Evolutionary conservation across 2,888 invertebrate genomes (phyloP).

Genomic region (Hydrotaea diabolus): DNA sequence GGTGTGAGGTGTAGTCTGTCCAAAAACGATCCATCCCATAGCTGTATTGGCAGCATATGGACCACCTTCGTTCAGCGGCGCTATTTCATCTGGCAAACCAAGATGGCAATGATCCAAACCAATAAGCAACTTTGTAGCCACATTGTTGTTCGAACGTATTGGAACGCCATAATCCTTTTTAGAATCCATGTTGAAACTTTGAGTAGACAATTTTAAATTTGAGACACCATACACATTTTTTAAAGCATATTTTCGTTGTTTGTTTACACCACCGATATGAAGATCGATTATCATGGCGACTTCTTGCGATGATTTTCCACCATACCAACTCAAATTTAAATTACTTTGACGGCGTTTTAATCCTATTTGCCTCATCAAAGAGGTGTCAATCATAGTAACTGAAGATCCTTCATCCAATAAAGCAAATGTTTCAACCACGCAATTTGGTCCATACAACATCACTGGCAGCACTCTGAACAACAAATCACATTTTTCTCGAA

Average conservation of each 20-base stretch:
- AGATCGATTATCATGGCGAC: slow-evolving; percentile 14
- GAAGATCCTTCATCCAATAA: slow-evolving; percentile 38
- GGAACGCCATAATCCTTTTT: too few relatives aligned
- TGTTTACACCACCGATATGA: not conserved
- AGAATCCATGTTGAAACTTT: not conserved
- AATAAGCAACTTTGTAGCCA: slow-evolving; percentile 50
- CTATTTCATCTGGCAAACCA: slow-evolving; percentile 48
- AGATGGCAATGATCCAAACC: slow-evolving; percentile 57
- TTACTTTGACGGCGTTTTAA: slow-evolving; percentile 47
- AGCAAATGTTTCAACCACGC: slow-evolving; percentile 20
- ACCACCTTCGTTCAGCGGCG: slow-evolving; percentile 15
- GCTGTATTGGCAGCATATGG: slow-evolving; percentile 52
- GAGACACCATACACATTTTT: slow-evolving; percentile 44
- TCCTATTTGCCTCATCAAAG: slow-evolving; percentile 50
- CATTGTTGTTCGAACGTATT: slow-evolving; percentile 38
- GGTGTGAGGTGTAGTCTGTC: not conserved
- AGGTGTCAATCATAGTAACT: slow-evolving; percentile 40
- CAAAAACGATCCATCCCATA: slow-evolving; percentile 48
- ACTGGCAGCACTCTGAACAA: slow-evolving; percentile 19
- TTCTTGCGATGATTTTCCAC: slow-evolving; percentile 48
- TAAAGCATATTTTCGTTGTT: slow-evolving; percentile 12
- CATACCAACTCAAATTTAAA: slow-evolving; percentile 66
- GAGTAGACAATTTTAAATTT: slow-evolving; percentile 52
- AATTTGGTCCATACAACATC: too few relatives aligned
- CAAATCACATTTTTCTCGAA: not conserved